Evolutionary conservation across 2,888 invertebrate species (phyloP), one percentile per base, ranked within the genome.

Genomic region (Miltochrista miniata): DNA sequence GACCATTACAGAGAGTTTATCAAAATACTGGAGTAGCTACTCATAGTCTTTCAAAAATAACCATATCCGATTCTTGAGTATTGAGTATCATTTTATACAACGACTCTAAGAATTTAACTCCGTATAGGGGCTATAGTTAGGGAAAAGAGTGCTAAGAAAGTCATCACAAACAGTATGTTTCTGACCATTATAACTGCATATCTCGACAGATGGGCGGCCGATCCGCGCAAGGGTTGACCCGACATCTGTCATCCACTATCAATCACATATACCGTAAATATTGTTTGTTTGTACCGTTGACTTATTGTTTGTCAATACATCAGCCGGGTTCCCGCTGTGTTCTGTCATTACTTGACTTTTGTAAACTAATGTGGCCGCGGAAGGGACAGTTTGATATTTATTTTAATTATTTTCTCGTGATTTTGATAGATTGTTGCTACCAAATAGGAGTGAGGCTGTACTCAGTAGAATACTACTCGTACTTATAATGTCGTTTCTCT

Each of bases 191-290:
- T 67, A 67, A 59, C 66, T 66, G 63, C 58, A 67, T 48, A 61
- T 50, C 47, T 62, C 72, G 86, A 86, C 90, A 90, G 89, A 90
- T 90, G 89, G 83, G 63, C 73, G 51, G 62, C 64, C 54, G 52
- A 24, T 24, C 66, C 54, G 68, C 65, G 82, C 70, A 87, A 87
- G 90, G 88, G 90, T 87, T 89, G 79, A 74, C 73, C 69, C 74
- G 70, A 71, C 87, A 90, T 89, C 89, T 90, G 90, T 84, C 84
- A 74, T 57, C 64, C 71, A 84, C 84, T 78, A 90, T 90, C 88
- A 85, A 90, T 90, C 90, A 90, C 81, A 56, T 70, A 57, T 61
- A 67, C 69, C 72, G 82, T 84, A 86, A 87, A 89, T 83, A 87
- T 83, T 87, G 83, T 85, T 72, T 76, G 72, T 80, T 81, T 78